Base-by-base conservation (phyloP, 2,113 vertebrate species). In the Cyanoderma ruficeps region DNA sequence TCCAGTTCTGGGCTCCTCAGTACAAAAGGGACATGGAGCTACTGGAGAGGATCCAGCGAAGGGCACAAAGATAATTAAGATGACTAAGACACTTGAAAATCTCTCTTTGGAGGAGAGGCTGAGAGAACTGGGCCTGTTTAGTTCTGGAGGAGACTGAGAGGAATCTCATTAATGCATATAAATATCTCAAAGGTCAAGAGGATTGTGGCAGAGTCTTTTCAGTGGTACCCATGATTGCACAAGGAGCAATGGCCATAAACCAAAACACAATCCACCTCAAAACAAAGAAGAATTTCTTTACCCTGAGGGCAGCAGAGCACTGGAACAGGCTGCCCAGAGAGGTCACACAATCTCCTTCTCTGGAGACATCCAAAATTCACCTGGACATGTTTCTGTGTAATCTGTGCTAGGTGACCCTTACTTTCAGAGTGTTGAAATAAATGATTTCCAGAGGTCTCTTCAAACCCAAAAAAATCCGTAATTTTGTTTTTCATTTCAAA, bases 371-470 rank as follows among this genome's bases (percentile, higher is more conserved):
- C 9, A 41, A 75, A 75, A 18, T 7, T n/a, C 20, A 75, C 9
- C 13, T 22, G 11, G n/a, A 21, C 5, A 12, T 3, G 2, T 17
- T n/a, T 13, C 46, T n/a, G 3, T 25, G 30, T 14, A 7, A n/a
- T 19, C 24, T n/a, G 15, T 28, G 44, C n/a, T 8, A 31, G 17
- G 11, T 30, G 13, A 53, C 13, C 14, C 15, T 21, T 8, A 16
- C 20, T 47, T 39, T 53, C 5, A 68, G 6, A 23, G 2, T 2
- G 3, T 10, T 60, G 20, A 44, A 25, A 20, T 22, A n/a, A 30
- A 41, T 31, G 6, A 27, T 68, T 24, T 46, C 20, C 46, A 60
- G 53, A 59, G 2, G 11, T n/a, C 9, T 17, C 11, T 75, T 68
- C 16, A 39, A 60, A 39, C 5, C 5, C 24, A 3, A 53, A 68